Conservation (phyloP, 2,888 invertebrate species). For the Glomeris marginata region DNA sequence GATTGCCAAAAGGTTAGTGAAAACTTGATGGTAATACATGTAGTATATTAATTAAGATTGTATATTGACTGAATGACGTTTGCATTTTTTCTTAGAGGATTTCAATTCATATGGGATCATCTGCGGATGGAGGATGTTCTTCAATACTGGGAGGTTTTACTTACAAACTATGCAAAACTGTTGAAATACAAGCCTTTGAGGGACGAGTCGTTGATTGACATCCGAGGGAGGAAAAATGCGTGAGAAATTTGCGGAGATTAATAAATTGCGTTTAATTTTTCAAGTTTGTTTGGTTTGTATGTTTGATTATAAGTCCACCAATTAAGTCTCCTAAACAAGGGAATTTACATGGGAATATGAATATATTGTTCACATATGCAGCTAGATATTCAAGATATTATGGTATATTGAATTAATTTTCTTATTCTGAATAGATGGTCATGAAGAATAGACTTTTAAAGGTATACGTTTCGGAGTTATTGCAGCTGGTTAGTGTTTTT, state of each 20-base stretch:
- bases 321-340: too few relatives aligned
- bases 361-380: too few relatives aligned
- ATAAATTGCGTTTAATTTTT: background rate
- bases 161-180: constrained; percentile 56
- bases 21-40: background rate
- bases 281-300: background rate
- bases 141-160: constrained; percentile 72
- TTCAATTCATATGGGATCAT: constrained; percentile 65
- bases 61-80: constrained; percentile 1
- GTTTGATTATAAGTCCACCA: too few relatives aligned
- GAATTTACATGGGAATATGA: too few relatives aligned
- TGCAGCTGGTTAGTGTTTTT: too few relatives aligned
- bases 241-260: background rate
- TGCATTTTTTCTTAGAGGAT: constrained; percentile 43
- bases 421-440: too few relatives aligned
- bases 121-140: constrained; percentile 62
- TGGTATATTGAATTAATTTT: too few relatives aligned
- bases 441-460: too few relatives aligned
- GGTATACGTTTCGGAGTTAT: too few relatives aligned
- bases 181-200: constrained; percentile 41
- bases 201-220: constrained; percentile 3
- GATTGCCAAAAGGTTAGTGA: constrained; percentile 49
- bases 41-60: background rate
- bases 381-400: too few relatives aligned
- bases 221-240: background rate